Evolutionary conservation across 2,797 vertebrate genomes (phyloP), one percentile per base, ranked within the genome.

Genomic region (Danio jaintianensis): DNA sequence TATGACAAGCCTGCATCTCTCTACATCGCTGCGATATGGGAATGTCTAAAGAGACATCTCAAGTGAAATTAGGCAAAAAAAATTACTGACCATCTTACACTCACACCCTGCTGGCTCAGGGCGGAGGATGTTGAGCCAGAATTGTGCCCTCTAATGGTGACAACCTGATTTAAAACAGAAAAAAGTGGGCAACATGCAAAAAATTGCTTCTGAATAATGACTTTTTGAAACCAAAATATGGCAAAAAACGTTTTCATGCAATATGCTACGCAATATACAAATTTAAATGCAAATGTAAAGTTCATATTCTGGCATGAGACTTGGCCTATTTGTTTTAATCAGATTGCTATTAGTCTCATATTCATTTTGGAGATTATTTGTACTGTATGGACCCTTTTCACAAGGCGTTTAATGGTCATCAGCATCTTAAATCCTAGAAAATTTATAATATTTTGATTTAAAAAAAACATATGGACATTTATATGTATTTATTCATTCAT

Each of bases 131-230:
- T 59, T 9, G 12, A 45, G 74, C 40, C 68, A 59, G 48, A 55
- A 52, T 59, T 52, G 64, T 85, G 74, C 86, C 86, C 81, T 86
- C 86, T 86, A 68, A 66, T 85, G 86, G 82, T 59, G n/a, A n/a
- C 45, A 66, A 47, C 18, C 22, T 38, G 55, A 59, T 48, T 68
- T 9, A 22, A 45, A 45, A 12, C 42, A 67, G 20, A 7, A 66
- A 45, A n/a, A 56, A 13, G 5, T 47, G 18, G 40, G 52, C 62
- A 20, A 40, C 16, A 8, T n/a, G 13, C 20, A 36, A n/a, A n/a
- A n/a, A n/a, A n/a, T n/a, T n/a, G n/a, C n/a, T n/a, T n/a, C n/a
- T n/a, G n/a, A n/a, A n/a, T n/a, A n/a, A n/a, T n/a, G n/a, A n/a
- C n/a, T n/a, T n/a, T n/a, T n/a, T n/a, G n/a, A n/a, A n/a, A n/a